Evolutionary conservation across 2,797 vertebrate genomes (phyloP).

Genomic region (Acanthurus tractus): DNA sequence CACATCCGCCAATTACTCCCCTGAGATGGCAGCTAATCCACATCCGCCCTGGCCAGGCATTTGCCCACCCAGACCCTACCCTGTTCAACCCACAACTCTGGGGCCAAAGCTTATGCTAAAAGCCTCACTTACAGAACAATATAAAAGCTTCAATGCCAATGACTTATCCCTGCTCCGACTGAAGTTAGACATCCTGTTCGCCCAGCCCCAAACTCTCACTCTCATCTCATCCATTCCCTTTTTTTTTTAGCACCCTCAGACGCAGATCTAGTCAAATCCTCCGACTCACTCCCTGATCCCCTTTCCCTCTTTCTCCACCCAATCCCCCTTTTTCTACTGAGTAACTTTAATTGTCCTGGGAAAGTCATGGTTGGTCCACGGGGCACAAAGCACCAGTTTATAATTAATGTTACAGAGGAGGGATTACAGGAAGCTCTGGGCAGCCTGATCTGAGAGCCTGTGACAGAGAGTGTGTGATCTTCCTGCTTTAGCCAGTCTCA

Average conservation of each 20-base stretch:
- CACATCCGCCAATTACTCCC: slow-evolving; percentile 83
- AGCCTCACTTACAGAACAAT: slow-evolving; percentile 60
- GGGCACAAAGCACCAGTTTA: slow-evolving; percentile 90
- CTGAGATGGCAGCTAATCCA: slow-evolving; percentile 85
- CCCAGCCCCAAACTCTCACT: slow-evolving; percentile 57
- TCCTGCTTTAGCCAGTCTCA: slow-evolving; percentile 68
- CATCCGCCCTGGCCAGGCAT: slow-evolving; percentile 72
- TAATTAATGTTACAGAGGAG: slow-evolving; percentile 93
- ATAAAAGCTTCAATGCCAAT: slow-evolving; percentile 60
- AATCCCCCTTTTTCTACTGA: slow-evolving; percentile 89
- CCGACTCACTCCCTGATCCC: slow-evolving; percentile 72
- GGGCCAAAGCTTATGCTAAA: slow-evolving; percentile 58
- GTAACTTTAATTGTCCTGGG: slow-evolving; percentile 99
- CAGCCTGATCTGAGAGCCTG: slow-evolving; percentile 87
- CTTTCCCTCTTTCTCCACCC: slow-evolving; percentile 62
- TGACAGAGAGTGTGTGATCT: slow-evolving; percentile 83
- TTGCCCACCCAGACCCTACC: slow-evolving; percentile 67
- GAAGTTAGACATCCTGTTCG: slow-evolving; percentile 56
- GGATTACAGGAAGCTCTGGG: slow-evolving; percentile 90
- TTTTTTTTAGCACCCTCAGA: slow-evolving; percentile 62
- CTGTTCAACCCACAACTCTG: slow-evolving; percentile 40
- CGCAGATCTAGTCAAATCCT: slow-evolving; percentile 67
- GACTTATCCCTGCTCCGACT: slow-evolving; percentile 55
- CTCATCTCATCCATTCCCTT: slow-evolving; percentile 64
- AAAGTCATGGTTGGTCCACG: slow-evolving; percentile 89